phyloP scores from a whole-genome alignment of 2,797 vertebrate genomes.

The Micropoecilia bifurca region DNA sequence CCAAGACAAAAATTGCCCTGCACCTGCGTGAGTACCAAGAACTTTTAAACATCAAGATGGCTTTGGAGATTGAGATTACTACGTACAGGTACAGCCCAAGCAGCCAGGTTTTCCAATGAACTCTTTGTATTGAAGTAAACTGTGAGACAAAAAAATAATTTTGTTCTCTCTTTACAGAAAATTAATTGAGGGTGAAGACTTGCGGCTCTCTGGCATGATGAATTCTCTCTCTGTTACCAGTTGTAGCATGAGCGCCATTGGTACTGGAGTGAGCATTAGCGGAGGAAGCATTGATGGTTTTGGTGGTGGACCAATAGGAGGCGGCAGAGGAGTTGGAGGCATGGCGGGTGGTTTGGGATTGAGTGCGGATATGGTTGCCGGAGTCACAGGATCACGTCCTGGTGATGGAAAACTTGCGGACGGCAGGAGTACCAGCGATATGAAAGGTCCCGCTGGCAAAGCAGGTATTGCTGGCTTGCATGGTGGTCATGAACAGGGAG shows the following conservation, averaged over 20 bases:
- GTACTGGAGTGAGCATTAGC: constrained; percentile 57
- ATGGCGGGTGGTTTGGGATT: constrained; percentile 30
- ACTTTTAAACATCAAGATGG: constrained; percentile 84
- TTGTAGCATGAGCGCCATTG: constrained; percentile 58
- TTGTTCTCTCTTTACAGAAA: constrained; percentile 67
- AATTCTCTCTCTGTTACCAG: constrained; percentile 70
- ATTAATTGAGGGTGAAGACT: constrained; percentile 83
- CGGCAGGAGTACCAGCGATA: constrained; percentile 4
- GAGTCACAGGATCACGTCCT: constrained; percentile 17
- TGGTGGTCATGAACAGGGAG: constrained; percentile 23
- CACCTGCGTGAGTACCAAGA: constrained; percentile 85
- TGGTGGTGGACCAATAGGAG: constrained; percentile 38
- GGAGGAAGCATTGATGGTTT: constrained; percentile 52
- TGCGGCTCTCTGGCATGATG: constrained; percentile 75
- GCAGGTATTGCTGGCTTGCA: constrained; percentile 22
- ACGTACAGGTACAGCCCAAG: constrained; percentile 79
- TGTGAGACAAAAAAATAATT: background rate
- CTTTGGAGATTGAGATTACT: constrained; percentile 84
- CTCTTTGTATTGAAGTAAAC: background rate
- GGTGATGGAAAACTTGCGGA: constrained; percentile 42
- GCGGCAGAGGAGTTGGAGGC: constrained; percentile 31
- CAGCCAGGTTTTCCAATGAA: background rate
- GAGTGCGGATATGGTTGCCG: constrained; percentile 22
- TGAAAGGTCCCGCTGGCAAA: constrained; percentile 19
- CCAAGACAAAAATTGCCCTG: constrained; percentile 80